Percentiles rank a stretch among this genome's conserved stretches.
Evolutionary conservation across 2,888 invertebrate species (phyloP).

Genomic region (Imbricaverruca yamaguchii): DNA sequence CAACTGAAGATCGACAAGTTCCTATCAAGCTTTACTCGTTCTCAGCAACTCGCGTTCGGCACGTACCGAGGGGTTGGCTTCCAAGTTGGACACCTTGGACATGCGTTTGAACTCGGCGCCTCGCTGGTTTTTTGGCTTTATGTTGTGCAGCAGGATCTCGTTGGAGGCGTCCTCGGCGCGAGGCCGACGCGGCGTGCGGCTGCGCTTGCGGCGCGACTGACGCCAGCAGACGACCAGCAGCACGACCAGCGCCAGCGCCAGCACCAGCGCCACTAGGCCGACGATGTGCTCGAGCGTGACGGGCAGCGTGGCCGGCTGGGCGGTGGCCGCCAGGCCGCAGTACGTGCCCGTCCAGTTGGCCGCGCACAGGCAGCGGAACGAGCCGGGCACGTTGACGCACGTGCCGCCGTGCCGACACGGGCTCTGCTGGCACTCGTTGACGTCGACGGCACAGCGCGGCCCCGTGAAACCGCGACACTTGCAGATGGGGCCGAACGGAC

Average conservation of each 20-base stretch:
- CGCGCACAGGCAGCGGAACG: conserved; percentile 48
- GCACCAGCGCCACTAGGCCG: conserved; percentile 44
- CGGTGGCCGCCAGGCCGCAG: conserved; percentile 50
- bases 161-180: conserved; percentile 50
- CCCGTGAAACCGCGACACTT: conserved; percentile 76
- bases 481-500: conserved; percentile 68
- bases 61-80: conserved; percentile 47
- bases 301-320: conserved; percentile 54
- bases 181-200: conserved; percentile 44
- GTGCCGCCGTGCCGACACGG: conserved; percentile 85
- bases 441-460: conserved; percentile 68
- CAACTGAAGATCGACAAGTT: too few relatives aligned
- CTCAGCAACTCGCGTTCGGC: background rate
- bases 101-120: conserved; percentile 49
- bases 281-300: conserved; percentile 55
- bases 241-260: conserved; percentile 50
- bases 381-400: conserved; percentile 59
- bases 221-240: conserved; percentile 41
- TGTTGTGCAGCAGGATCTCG: conserved; percentile 46
- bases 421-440: conserved; percentile 68
- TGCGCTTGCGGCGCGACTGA: conserved; percentile 36
- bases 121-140: conserved; percentile 29
- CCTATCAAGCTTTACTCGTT: too few relatives aligned
- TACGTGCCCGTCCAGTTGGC: conserved; percentile 40
- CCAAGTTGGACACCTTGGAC: conserved; percentile 76